A percentile compares a stretch with the other conserved stretches of the same genome.
phyloP scores from a whole-genome alignment of 1,140 invertebrate genomes.

The Trinorchestia longiramus region DNA sequence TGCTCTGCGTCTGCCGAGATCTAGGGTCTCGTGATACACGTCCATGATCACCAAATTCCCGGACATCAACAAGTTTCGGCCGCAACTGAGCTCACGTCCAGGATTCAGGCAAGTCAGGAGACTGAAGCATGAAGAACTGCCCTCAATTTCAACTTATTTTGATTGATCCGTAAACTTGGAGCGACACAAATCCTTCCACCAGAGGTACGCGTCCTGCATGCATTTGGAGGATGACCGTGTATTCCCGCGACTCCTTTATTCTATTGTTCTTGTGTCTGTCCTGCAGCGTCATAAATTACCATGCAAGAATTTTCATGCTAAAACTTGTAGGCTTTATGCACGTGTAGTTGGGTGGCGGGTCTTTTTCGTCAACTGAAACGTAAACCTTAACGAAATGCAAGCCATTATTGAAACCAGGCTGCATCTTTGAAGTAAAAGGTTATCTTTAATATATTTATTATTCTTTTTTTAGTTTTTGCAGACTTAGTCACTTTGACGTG shows the following conservation, averaged over 20 bases:
- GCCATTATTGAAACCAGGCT: too few relatives aligned
- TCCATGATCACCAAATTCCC: neutral
- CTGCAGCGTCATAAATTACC: neutral
- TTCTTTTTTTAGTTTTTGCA: neutral
- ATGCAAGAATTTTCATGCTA: neutral
- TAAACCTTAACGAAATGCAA: too few relatives aligned
- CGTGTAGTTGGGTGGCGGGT: too few relatives aligned
- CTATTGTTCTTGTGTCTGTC: neutral
- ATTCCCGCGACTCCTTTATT: neutral
- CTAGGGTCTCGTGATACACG: neutral
- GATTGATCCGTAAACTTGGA: neutral
- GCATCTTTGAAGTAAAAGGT: too few relatives aligned
- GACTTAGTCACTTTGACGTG: neutral
- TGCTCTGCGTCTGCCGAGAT: neutral
- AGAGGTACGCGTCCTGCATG: neutral
- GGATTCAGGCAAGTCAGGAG: neutral
- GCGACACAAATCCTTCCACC: neutral
- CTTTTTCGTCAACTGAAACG: too few relatives aligned
- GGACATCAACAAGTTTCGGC: neutral
- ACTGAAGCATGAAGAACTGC: neutral
- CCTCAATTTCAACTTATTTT: constrained; percentile 1
- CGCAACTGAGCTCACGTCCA: neutral
- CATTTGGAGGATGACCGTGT: neutral
- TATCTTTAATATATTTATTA: too few relatives aligned
- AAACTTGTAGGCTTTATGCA: neutral